Evolutionary conservation across 2,888 invertebrate species (phyloP).

Genomic region (Reticulitermes lucifugus): DNA sequence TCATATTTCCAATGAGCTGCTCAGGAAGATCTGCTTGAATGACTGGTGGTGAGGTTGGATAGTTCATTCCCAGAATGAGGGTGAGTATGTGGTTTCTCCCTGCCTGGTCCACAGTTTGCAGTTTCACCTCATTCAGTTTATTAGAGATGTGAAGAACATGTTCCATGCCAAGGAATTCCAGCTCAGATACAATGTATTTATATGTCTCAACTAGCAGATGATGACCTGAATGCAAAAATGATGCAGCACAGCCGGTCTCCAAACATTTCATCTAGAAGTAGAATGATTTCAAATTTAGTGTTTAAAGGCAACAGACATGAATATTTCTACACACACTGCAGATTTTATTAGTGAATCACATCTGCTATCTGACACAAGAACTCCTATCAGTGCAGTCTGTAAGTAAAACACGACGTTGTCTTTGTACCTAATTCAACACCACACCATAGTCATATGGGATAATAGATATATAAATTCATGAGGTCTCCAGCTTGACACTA

Average conservation of each 20-base stretch:
- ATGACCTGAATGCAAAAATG: neutral
- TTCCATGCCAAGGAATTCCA: neutral
- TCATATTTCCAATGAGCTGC: neutral
- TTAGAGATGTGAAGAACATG: constrained; percentile 14
- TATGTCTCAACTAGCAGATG: constrained; percentile 3
- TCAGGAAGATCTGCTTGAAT: constrained; percentile 32
- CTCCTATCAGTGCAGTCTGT: neutral
- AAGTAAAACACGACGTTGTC: neutral
- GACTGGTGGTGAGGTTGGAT: constrained; percentile 18
- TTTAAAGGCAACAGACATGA: neutral
- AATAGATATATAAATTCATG: too few relatives aligned
- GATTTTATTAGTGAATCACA: neutral
- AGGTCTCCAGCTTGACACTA: too few relatives aligned
- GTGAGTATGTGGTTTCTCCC: neutral
- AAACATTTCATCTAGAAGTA: constrained; percentile 22
- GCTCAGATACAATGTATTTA: constrained; percentile 7
- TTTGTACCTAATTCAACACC: too few relatives aligned
- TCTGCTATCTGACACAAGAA: neutral
- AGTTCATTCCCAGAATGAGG: neutral
- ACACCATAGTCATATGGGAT: too few relatives aligned
- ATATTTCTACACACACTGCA: neutral
- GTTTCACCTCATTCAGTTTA: neutral
- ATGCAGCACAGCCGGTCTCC: neutral
- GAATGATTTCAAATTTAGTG: neutral
- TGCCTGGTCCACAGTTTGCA: constrained; percentile 17